Conservation (phyloP, 2,113 vertebrate species). For the Sclerurus mexicanus region DNA sequence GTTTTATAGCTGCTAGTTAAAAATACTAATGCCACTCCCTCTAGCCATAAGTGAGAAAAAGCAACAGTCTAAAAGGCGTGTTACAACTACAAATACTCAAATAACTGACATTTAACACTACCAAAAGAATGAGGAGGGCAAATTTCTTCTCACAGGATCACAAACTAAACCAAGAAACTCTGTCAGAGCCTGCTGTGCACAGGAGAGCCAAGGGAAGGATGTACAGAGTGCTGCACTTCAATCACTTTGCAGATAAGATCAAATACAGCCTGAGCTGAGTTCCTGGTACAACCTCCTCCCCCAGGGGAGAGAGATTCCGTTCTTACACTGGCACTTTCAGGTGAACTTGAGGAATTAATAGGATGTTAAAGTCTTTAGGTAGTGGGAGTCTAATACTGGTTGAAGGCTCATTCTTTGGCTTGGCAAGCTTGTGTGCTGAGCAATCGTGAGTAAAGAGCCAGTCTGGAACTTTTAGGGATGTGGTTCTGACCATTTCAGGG, state of each 20-base stretch:
- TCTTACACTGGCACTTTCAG: neutral
- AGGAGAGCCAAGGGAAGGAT: neutral
- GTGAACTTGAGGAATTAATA: neutral
- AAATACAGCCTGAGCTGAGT: neutral
- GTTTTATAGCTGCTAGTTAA: neutral
- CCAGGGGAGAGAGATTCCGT: neutral
- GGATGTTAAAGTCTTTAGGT: neutral
- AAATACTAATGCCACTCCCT: conserved; percentile 5
- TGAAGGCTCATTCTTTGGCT: neutral
- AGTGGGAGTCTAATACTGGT: neutral
- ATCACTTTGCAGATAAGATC: neutral
- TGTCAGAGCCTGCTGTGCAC: neutral
- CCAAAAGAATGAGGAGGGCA: neutral
- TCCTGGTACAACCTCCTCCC: neutral
- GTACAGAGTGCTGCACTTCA: neutral
- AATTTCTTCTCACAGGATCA: neutral
- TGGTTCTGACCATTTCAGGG: neutral
- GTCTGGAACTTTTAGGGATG: neutral
- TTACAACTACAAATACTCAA: neutral
- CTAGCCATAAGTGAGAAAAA: neutral
- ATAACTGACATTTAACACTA: neutral
- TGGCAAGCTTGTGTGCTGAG: neutral
- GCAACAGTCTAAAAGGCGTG: neutral
- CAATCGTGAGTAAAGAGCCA: rapidly evolving
- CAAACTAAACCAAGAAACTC: neutral